These are phyloP conservation scores for Caenorhabditis parvicauda DNA, from an alignment of 2,888 invertebrate species.

Conservation along the genomic window DNA sequence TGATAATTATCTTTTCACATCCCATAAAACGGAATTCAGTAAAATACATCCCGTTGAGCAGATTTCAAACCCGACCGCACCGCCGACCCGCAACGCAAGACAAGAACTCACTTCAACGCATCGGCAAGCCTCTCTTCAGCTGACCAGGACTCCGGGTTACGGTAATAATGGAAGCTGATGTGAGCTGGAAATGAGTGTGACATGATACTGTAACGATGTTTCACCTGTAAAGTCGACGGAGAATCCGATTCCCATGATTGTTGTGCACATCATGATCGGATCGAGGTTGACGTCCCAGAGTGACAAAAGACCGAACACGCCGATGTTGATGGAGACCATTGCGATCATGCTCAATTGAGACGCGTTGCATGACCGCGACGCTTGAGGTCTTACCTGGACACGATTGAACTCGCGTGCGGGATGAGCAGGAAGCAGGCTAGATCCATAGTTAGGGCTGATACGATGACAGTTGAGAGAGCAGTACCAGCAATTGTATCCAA, in stretches of 20 bases:
- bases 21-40: too few relatives aligned
- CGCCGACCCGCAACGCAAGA: too few relatives aligned
- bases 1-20: background rate
- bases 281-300: constrained; percentile 49
- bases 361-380: background rate
- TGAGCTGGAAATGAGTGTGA: constrained; percentile 34
- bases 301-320: constrained; percentile 48
- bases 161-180: constrained; percentile 50
- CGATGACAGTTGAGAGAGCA: constrained; percentile 44
- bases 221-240: constrained; percentile 38
- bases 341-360: constrained; percentile 34
- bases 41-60: too few relatives aligned
- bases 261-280: constrained; percentile 52
- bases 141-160: constrained; percentile 39
- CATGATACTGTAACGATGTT: background rate
- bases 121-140: constrained; percentile 43
- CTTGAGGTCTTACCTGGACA: constrained; percentile 22
- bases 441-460: constrained; percentile 49
- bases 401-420: constrained; percentile 37
- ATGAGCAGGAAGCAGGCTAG: constrained; percentile 50
- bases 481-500: constrained; percentile 43
- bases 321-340: constrained; percentile 50
- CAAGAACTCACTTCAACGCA: constrained; percentile 32
- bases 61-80: too few relatives aligned
- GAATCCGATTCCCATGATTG: constrained; percentile 44